Evolutionary conservation across 2,797 vertebrate genomes (phyloP), one percentile per base, ranked within the genome.

Genomic region (Urosaurus nigricauda): DNA sequence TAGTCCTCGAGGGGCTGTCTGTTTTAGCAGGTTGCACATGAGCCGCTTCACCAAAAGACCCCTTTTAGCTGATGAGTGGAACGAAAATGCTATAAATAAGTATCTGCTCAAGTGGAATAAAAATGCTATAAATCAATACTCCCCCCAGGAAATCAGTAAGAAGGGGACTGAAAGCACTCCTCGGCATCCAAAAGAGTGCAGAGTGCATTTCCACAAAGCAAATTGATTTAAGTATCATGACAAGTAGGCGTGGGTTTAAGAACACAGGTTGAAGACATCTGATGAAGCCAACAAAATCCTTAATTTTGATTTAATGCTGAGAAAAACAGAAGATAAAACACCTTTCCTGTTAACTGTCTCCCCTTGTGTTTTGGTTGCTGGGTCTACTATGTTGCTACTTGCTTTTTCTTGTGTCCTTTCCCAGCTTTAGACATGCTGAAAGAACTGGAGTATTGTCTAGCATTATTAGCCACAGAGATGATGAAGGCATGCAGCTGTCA

Each of bases 401-500:
- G 94, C 79, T 92, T 78, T n/a, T 0, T 58, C 81, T 81, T 51
- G 82, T 65, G 75, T 80, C 88, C 26, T 82, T 73, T 26, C 84
- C 85, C 85, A 11, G 37, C 78, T 58, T 80, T 24, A n/a, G 80
- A 80, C 79, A 81, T 78, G 78, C 1, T 58, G 92, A 51, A 82
- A 73, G 53, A 92, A 92, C 85, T 92, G 91, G 82, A 88, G 90
- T 79, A 24, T 65, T 92, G 91, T 87, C 17, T 74, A 90, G 75
- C 60, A 0, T 78, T 73, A 24, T n/a, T 65, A 35, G 32, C n/a
- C 40, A 77, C 58, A 86, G 86, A 91, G 88, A 81, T 60, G 85
- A 93, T 89, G 91, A 96, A 90, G 79, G 79, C 81, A 92, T 90
- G 73, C 79, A 90, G 83, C 91, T 93, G 95, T 93, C 89, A 90